Evolutionary conservation across 2,113 vertebrate genomes (phyloP).

Genomic region (Aegithalos caudatus): DNA sequence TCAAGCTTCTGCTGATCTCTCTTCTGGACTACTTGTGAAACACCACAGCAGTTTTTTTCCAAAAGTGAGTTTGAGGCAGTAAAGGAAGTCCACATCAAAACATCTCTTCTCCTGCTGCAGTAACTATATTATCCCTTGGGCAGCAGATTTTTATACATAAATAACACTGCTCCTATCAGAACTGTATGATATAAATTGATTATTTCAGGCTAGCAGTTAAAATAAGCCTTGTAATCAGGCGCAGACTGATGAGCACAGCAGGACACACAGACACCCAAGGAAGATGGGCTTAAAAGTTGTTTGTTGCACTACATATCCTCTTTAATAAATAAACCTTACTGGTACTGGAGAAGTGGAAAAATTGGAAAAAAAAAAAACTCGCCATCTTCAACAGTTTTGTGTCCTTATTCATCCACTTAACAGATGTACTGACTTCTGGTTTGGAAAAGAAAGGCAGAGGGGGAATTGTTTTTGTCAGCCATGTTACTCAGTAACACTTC

Average conservation of each 20-base stretch:
- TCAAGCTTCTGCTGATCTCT: background rate
- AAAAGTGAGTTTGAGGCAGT: background rate
- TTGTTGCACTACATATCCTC: background rate
- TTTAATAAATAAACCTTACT: background rate
- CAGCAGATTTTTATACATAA: background rate
- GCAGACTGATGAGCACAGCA: background rate
- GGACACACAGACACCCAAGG: background rate
- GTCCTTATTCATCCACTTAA: background rate
- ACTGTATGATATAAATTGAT: background rate
- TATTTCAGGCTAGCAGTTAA: background rate
- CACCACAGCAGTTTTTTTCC: background rate
- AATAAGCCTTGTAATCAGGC: conserved; percentile 9
- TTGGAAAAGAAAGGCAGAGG: background rate
- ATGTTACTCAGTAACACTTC: background rate
- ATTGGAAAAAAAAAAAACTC: background rate
- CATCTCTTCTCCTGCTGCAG: background rate
- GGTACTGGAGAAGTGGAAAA: background rate
- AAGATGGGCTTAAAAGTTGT: background rate
- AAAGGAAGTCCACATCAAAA: background rate
- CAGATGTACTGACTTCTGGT: background rate
- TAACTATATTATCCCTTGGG: background rate
- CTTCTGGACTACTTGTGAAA: background rate
- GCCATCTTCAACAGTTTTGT: background rate
- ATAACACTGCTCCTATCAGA: background rate
- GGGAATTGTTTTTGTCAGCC: background rate